Evolutionary conservation across 2,113 vertebrate genomes (phyloP).

Genomic region (Kryptolebias marmoratus): DNA sequence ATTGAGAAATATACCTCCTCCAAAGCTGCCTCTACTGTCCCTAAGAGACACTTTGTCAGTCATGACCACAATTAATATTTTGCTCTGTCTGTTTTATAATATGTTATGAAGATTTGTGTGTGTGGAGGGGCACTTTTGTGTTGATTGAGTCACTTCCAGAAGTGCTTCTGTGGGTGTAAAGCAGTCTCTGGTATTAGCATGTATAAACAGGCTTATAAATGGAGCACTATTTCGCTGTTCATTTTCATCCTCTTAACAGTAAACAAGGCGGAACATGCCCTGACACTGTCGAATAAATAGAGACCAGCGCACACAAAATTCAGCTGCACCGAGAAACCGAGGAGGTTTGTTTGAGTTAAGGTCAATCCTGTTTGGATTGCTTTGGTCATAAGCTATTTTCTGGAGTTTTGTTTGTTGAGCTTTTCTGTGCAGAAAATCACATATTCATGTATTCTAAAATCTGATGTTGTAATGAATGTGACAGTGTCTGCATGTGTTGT

Average conservation of each 20-base stretch:
- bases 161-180: slow-evolving; percentile 65
- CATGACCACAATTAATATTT: slow-evolving; percentile 28
- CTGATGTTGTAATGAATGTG: slow-evolving; percentile 59
- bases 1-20: background rate
- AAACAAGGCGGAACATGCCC: slow-evolving; percentile 81
- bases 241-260: slow-evolving; percentile 81
- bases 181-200: slow-evolving; percentile 76
- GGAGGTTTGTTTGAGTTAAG: slow-evolving; percentile 69
- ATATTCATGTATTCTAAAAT: slow-evolving; percentile 66
- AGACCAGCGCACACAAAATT: slow-evolving; percentile 66
- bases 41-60: slow-evolving; percentile 37
- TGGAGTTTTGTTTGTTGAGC: slow-evolving; percentile 60
- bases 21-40: background rate
- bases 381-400: slow-evolving; percentile 40
- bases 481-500: slow-evolving; percentile 52
- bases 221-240: slow-evolving; percentile 77
- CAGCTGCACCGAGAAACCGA: slow-evolving; percentile 46
- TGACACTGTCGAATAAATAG: slow-evolving; percentile 74
- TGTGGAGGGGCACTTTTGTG: slow-evolving; percentile 38
- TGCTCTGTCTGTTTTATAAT: slow-evolving; percentile 33
- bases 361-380: slow-evolving; percentile 72
- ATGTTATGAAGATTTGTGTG: slow-evolving; percentile 43
- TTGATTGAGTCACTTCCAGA: slow-evolving; percentile 74
- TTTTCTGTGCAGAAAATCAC: slow-evolving; percentile 48
- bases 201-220: slow-evolving; percentile 81